A percentile compares a stretch with the other conserved stretches of the same genome.
phyloP scores from a whole-genome alignment of 2,113 vertebrate genomes.

The Ciconia maguari region DNA sequence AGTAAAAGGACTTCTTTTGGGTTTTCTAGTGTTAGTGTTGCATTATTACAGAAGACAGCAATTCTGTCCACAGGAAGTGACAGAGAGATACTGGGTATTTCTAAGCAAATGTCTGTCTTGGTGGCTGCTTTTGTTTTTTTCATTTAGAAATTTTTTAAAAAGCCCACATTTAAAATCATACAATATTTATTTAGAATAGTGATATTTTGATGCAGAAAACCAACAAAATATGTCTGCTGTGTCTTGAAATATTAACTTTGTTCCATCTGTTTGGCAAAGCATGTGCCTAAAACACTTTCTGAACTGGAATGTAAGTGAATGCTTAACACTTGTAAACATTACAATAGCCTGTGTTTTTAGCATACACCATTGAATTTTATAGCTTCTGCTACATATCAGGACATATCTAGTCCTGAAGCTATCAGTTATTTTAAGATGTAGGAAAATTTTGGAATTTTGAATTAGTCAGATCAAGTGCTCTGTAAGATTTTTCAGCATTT shows the following conservation, averaged over 20 bases:
- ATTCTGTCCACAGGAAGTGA: background rate
- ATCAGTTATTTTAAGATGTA: background rate
- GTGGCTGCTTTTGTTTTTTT: background rate
- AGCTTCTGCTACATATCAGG: background rate
- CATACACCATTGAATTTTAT: background rate
- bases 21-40: background rate
- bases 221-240: background rate
- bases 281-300: background rate
- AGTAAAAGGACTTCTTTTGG: background rate
- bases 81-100: background rate
- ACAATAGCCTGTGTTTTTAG: background rate
- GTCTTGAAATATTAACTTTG: background rate
- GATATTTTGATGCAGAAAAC: background rate
- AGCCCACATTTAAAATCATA: background rate
- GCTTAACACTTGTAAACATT: background rate
- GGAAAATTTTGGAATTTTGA: background rate
- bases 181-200: background rate
- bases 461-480: background rate
- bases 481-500: background rate
- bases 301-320: background rate
- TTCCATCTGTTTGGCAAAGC: background rate
- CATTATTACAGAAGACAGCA: background rate
- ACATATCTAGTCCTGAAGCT: background rate
- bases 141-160: background rate
- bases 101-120: background rate